Base-by-base conservation (phyloP, 2,888 invertebrate genomes). In the Drosophila multiciliata region DNA sequence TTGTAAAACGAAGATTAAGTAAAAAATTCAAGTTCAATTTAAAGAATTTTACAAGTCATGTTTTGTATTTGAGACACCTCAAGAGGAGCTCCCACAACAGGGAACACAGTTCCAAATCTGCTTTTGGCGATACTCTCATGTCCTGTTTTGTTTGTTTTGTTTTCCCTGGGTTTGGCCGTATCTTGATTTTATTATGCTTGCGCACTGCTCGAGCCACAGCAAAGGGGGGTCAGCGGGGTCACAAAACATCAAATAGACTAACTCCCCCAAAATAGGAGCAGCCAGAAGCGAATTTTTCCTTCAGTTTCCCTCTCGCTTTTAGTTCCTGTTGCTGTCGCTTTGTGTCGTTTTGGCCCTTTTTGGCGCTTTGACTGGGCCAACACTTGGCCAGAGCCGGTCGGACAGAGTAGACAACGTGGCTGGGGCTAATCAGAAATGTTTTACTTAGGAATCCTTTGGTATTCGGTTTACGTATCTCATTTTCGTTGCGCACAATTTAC, bases 111-210 rank as follows among this genome's bases (percentile, higher is more conserved):
- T 12, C 32, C 17, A 20, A 54, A 20, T 33, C 36, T 42, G 58
- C 26, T 29, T 23, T 60, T 11, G 29, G 29, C 48, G 40, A 49
- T 55, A 35, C 57, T 38, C 23, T 26, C 50, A 36, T 54, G 17
- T 61, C 26, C 55, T 57, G 45, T 50, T 15, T 49, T 49, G 61
- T 49, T 29, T 29, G 29, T 29, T 29, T 29, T 70, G 65, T 69
- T 63, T 45, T 65, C 33, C 42, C 62, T 61, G 49, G 69, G 50
- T 67, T 59, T 54, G 66, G 66, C 60, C 80, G 73, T 84, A 89
- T 86, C 90, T 89, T 87, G 85, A 86, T 86, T 89, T 87, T 86
- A 89, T 86, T 86, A 87, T 87, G 80, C 90, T 87, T 84, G 85
- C 85, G 85, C 78, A 89, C 90, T 87, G 80, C 77, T 70, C 78